These are phyloP conservation scores for Drosophila meridionalis DNA, from an alignment of 2,888 invertebrate species.

Conservation along the genomic window DNA sequence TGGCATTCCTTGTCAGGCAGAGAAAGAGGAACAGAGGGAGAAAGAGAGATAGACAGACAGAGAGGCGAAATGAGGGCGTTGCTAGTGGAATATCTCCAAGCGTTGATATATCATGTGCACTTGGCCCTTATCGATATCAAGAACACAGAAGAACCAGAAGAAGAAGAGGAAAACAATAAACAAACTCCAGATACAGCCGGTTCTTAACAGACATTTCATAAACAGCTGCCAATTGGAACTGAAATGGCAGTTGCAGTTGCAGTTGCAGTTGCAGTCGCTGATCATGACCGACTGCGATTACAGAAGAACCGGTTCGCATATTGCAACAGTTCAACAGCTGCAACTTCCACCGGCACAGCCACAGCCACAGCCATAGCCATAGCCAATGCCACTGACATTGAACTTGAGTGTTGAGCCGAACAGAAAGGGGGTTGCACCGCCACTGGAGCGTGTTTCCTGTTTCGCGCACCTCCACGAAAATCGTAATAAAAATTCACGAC, in stretches of 20 bases:
- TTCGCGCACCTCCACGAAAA: slow-evolving; percentile 7
- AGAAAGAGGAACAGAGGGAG: not conserved
- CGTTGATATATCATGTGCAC: slow-evolving; percentile 37
- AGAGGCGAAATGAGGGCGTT: not conserved
- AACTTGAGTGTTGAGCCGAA: slow-evolving; percentile 57
- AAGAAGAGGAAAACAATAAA: slow-evolving; percentile 10
- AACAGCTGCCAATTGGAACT: slow-evolving; percentile 47
- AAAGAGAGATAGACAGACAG: not conserved
- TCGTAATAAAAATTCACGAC: slow-evolving; percentile 26
- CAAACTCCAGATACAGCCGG: slow-evolving; percentile 36
- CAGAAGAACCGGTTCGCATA: slow-evolving; percentile 58
- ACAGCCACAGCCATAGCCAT: not conserved
- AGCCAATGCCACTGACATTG: slow-evolving; percentile 65
- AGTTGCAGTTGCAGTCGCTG: slow-evolving; percentile 19
- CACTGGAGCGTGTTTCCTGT: slow-evolving; percentile 40
- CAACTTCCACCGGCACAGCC: slow-evolving; percentile 39
- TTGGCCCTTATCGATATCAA: slow-evolving; percentile 33
- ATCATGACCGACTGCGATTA: slow-evolving; percentile 34
- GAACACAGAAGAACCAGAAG: not conserved
- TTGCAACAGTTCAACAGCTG: slow-evolving; percentile 58
- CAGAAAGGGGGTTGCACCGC: slow-evolving; percentile 26
- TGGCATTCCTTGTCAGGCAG: not conserved
- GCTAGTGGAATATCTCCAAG: slow-evolving; percentile 33
- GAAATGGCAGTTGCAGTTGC: slow-evolving; percentile 4
- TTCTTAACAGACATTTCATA: slow-evolving; percentile 17